Conservation (phyloP, 2,113 vertebrate species). For the Anhinga anhinga region DNA sequence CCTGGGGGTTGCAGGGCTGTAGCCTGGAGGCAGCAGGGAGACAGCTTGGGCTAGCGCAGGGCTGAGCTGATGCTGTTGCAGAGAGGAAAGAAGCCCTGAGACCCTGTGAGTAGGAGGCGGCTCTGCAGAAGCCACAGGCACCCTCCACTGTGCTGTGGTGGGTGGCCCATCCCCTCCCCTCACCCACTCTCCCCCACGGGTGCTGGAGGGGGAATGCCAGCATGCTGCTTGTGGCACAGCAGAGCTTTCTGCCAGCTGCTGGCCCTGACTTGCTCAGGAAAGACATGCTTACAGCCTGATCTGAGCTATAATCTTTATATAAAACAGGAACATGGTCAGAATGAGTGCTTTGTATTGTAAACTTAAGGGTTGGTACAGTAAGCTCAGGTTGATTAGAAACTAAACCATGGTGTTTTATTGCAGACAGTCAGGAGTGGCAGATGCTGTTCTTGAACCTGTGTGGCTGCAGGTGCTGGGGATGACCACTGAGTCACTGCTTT, state of each 20-base stretch:
- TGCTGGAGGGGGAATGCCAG: background rate
- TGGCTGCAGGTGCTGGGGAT: background rate
- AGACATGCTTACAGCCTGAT: background rate
- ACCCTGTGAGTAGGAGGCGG: no score
- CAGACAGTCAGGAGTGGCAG: background rate
- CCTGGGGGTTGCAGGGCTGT: no score
- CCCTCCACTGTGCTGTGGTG: fast-evolving
- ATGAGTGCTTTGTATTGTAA: background rate
- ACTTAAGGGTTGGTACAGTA: background rate
- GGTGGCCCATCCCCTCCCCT: background rate
- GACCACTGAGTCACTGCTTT: background rate
- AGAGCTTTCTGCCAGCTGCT: background rate
- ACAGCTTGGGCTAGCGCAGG: background rate
- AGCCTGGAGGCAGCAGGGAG: background rate
- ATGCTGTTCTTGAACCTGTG: background rate
- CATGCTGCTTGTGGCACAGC: background rate
- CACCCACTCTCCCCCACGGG: background rate
- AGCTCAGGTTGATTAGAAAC: background rate
- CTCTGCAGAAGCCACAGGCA: background rate
- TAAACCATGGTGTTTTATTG: background rate
- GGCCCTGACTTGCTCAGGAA: background rate
- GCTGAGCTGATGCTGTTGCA: background rate
- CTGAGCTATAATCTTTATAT: background rate
- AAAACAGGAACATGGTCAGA: background rate
- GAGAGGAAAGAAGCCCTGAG: background rate